Evolutionary conservation across 2,888 invertebrate genomes (phyloP).

Genomic region (Apocheima hispidaria): DNA sequence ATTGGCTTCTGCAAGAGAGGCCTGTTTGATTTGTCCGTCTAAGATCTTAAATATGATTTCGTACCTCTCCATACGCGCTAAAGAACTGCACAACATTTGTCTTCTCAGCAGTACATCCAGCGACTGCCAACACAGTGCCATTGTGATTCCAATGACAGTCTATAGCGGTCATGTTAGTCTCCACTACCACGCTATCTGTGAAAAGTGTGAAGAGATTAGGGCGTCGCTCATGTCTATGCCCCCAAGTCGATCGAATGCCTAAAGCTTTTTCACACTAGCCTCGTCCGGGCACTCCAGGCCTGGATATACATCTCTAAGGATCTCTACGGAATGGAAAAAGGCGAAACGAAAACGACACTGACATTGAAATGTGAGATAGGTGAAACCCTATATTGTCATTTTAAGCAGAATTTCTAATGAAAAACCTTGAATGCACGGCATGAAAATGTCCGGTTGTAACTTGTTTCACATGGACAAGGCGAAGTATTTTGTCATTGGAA

Average conservation of each 20-base stretch:
- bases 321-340: no score
- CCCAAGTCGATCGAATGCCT: no score
- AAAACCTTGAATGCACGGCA: background rate
- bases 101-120: constrained; percentile 88
- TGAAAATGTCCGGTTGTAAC: background rate
- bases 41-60: background rate
- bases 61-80: constrained; percentile 93
- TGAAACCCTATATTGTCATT: no score
- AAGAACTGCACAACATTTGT: constrained; percentile 96
- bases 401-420: background rate
- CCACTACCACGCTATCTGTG: constrained; percentile 92
- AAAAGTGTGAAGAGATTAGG: background rate
- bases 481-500: background rate
- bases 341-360: no score
- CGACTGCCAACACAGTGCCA: constrained; percentile 95
- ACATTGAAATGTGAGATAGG: no score
- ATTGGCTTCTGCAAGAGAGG: no score
- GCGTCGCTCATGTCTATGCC: no score
- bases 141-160: constrained; percentile 97
- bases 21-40: no score
- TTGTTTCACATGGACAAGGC: background rate
- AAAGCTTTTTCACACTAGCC: no score
- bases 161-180: constrained; percentile 93
- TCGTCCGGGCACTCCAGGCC: no score
- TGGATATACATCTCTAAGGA: no score